A percentile compares a stretch with the other conserved stretches of the same genome.
phyloP scores from a whole-genome alignment of 2,888 invertebrate species.

The Heliconius ismenius region DNA sequence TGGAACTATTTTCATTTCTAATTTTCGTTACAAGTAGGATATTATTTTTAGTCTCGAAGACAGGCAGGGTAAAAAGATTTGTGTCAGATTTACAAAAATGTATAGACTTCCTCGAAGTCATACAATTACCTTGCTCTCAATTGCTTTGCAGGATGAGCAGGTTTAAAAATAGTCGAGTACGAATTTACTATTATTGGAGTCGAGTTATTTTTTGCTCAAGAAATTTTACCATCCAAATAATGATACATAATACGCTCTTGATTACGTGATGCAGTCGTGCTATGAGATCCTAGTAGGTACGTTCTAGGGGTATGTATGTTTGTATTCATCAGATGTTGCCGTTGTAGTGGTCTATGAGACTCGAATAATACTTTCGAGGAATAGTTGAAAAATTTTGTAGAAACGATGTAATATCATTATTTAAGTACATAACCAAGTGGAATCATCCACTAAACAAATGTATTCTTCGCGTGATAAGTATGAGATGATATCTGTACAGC shows the following conservation, averaged over 20 bases:
- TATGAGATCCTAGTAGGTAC: neutral
- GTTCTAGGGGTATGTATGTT: neutral
- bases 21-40: neutral
- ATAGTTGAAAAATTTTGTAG: neutral
- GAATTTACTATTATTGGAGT: conserved; percentile 56
- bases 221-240: conserved; percentile 79
- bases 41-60: neutral
- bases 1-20: conserved; percentile 6
- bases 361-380: neutral
- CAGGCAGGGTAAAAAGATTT: neutral
- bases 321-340: neutral
- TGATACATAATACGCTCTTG: conserved; percentile 74
- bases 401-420: neutral
- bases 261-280: conserved; percentile 54
- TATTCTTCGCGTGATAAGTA: conserved; percentile 51
- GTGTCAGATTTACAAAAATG: neutral
- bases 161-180: conserved; percentile 70
- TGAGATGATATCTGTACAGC: conserved; percentile 68
- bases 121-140: conserved; percentile 8
- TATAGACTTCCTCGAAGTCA: neutral
- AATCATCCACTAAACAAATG: neutral
- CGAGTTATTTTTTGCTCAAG: conserved; percentile 65
- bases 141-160: conserved; percentile 47
- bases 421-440: neutral
- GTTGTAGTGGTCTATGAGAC: neutral